Evolutionary conservation across 2,797 vertebrate genomes (phyloP), one percentile per base, ranked within the genome.

Genomic region (Xyrichtys novacula): DNA sequence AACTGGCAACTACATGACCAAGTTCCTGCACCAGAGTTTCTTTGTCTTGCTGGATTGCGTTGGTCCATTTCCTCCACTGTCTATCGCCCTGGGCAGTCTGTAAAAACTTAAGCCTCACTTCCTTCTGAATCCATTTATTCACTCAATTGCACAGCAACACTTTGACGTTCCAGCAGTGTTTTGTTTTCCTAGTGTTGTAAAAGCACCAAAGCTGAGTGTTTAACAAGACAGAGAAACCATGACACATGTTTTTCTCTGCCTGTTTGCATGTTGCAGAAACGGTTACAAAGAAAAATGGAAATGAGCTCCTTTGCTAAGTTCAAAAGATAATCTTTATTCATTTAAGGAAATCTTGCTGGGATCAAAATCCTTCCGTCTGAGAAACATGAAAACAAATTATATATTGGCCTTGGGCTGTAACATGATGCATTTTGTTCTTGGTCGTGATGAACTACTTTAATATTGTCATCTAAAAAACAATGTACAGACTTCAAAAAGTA

Each of bases 51-150:
- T 57, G 47, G 61, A 61, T 42, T 67, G 58, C 15, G 26, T 9
- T 0, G 50, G 58, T 47, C 63, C 56, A 62, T 81, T 78, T 72
- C 60, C 61, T 34, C 7, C 50, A 25, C 42, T 57, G 34, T 65
- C 50, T 58, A 25, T 32, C 28, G 55, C 72, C 72, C 56, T 23
- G 0, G 50, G 71, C 74, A 66, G 23, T 64, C 56, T 53, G 47
- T 60, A 54, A 25, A 71, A 78, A 74, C 55, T 31, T 40, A 34
- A 74, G 42, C 65, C 39, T 61, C 28, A 14, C 46, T 64, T 71
- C 55, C 61, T 32, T 39, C 55, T 42, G 12, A 68, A 71, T 66
- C 57, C 60, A 67, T 73, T 58, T 59, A 63, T 77, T 79, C 65
- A 71, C 23, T 78, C 74, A 52, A 47, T 65, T 72, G 64, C 60